Percentiles rank a stretch among this genome's conserved stretches.
These are phyloP conservation scores for Clarias gariepinus DNA, from an alignment of 2,113 vertebrate genomes.

Conservation along the genomic window DNA sequence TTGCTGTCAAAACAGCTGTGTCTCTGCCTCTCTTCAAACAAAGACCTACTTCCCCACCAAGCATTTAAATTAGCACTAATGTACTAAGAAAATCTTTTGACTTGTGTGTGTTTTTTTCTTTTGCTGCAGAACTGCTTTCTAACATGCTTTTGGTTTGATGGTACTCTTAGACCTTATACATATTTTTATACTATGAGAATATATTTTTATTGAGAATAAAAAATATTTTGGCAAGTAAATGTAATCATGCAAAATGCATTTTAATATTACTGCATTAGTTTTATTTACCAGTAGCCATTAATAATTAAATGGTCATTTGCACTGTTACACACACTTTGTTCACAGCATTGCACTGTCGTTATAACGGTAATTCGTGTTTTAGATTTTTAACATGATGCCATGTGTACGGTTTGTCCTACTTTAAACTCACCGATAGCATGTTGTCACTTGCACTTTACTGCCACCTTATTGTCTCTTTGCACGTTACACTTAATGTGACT, in stretches of 20 bases:
- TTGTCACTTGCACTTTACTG: not conserved
- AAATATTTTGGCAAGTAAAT: not conserved
- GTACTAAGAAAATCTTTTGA: not conserved
- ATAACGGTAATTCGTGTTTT: not conserved
- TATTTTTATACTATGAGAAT: not conserved
- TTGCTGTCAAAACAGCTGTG: not conserved
- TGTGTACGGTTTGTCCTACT: not conserved
- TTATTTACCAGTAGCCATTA: not conserved
- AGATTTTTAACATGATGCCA: not conserved
- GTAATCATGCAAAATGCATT: not conserved
- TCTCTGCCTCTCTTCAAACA: not conserved
- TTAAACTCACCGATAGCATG: not conserved
- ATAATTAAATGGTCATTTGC: not conserved
- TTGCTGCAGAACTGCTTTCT: too few relatives aligned
- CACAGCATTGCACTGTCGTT: not conserved
- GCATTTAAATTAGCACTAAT: not conserved
- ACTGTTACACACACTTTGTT: not conserved
- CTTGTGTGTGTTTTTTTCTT: too few relatives aligned
- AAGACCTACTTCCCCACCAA: not conserved
- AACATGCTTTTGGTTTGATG: not conserved
- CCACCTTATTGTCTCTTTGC: not conserved
- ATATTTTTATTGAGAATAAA: not conserved
- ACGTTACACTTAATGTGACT: not conserved
- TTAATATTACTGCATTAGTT: not conserved
- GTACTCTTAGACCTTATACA: not conserved